A percentile compares a stretch with the other conserved stretches of the same genome.
Conservation (phyloP, 2,888 invertebrate species). For the Pseudolycoriella hygida region DNA sequence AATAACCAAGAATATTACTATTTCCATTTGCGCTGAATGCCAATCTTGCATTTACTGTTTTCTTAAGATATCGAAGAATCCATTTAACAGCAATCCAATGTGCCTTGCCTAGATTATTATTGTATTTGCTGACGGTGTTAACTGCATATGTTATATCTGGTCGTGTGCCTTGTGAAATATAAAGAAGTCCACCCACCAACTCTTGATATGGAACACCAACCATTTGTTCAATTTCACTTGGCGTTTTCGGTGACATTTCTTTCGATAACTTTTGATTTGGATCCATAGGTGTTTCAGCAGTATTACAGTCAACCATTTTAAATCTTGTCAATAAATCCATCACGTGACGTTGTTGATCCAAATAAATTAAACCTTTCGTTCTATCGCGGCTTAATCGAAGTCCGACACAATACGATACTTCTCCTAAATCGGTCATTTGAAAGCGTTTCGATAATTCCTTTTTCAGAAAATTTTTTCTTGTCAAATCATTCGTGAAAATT, state of each 20-base stretch:
- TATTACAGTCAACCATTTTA: slow-evolving; percentile 9
- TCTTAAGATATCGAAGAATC: no score
- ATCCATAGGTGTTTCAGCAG: slow-evolving; percentile 9
- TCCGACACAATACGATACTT: background rate
- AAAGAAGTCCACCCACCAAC: background rate
- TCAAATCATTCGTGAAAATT: no score
- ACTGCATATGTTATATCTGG: slow-evolving; percentile 11
- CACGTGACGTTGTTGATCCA: no score
- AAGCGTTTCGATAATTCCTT: background rate
- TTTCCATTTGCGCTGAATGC: no score
- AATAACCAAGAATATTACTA: no score
- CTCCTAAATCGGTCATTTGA: slow-evolving; percentile 6
- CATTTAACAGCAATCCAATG: no score
- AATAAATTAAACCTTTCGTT: slow-evolving; percentile 2
- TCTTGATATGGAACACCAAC: slow-evolving; percentile 9
- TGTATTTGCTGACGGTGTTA: no score
- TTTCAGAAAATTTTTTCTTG: background rate
- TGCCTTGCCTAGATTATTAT: no score
- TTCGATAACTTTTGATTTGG: slow-evolving; percentile 8
- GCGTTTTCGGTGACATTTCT: slow-evolving; percentile 8
- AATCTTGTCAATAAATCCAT: slow-evolving; percentile 7
- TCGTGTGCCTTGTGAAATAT: slow-evolving; percentile 10
- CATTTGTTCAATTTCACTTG: slow-evolving; percentile 8
- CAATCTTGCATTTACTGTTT: no score
- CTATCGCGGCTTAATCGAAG: background rate